Evolutionary conservation across 2,888 invertebrate species (phyloP).

Genomic region (Melinopterus prodromus): DNA sequence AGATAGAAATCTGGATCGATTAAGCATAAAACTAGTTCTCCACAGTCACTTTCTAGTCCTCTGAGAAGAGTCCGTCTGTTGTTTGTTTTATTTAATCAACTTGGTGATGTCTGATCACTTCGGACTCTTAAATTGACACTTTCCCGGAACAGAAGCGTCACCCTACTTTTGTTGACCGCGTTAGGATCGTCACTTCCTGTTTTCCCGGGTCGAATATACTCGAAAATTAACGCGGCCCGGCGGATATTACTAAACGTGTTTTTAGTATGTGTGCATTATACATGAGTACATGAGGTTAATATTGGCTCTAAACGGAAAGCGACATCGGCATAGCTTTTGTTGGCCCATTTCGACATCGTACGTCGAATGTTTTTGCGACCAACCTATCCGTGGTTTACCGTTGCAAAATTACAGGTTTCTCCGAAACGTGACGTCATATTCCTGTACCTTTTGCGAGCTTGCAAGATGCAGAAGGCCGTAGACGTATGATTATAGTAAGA

Average conservation of each 20-base stretch:
- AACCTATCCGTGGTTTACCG: neutral
- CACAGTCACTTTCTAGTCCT: neutral
- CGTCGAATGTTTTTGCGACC: neutral
- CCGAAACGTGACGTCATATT: neutral
- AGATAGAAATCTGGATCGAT: neutral
- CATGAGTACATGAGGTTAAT: neutral
- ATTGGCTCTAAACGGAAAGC: neutral
- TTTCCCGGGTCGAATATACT: neutral
- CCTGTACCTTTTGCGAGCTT: neutral
- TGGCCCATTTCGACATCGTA: neutral
- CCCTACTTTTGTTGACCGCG: constrained; percentile 17
- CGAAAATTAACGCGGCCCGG: neutral
- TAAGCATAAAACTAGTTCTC: neutral
- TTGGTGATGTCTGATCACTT: neutral
- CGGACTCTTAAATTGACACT: constrained; percentile 13
- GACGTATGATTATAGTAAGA: neutral
- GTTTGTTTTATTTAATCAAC: neutral
- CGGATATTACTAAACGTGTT: neutral
- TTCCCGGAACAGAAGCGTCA: constrained; percentile 20
- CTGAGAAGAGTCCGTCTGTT: neutral
- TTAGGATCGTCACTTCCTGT: neutral
- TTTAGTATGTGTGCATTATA: neutral
- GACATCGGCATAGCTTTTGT: neutral
- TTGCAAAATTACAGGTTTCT: neutral
- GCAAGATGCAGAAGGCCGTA: neutral